Evolutionary conservation across 2,888 invertebrate genomes (phyloP).

Genomic region (Halictus ligatus): DNA sequence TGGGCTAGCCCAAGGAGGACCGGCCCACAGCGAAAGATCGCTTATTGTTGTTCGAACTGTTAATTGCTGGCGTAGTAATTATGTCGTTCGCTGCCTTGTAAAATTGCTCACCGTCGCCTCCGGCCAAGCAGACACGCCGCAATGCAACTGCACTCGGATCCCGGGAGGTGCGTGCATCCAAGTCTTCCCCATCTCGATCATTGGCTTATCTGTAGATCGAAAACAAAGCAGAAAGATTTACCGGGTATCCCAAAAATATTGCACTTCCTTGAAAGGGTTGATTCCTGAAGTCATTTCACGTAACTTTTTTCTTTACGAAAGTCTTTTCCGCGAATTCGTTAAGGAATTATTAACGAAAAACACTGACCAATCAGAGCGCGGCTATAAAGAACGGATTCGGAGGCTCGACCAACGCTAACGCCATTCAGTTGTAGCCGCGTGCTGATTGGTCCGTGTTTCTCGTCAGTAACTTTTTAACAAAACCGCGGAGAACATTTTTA

Average conservation of each 20-base stretch:
- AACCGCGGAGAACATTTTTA: no score
- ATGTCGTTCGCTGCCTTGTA: constrained; percentile 14
- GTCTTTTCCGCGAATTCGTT: no score
- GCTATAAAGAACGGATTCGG: no score
- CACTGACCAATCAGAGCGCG: no score
- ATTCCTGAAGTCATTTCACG: no score
- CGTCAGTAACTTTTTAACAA: no score
- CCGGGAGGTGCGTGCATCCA: constrained; percentile 92
- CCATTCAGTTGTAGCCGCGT: no score
- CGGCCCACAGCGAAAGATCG: constrained; percentile 5
- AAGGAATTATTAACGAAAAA: no score
- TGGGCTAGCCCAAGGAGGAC: background rate
- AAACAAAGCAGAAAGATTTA: background rate
- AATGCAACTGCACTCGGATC: constrained; percentile 89
- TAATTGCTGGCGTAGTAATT: constrained; percentile 55
- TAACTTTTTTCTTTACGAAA: background rate
- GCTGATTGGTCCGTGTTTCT: no score
- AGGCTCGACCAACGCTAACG: no score
- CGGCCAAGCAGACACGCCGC: constrained; percentile 89
- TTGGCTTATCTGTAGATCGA: constrained; percentile 89
- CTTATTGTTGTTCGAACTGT: constrained; percentile 49
- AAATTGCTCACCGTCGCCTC: constrained; percentile 86
- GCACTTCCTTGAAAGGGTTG: no score
- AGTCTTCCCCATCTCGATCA: constrained; percentile 87
- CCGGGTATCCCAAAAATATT: background rate